Base-by-base conservation (phyloP, 2,888 invertebrate genomes). In the Drosophila diplacantha region DNA sequence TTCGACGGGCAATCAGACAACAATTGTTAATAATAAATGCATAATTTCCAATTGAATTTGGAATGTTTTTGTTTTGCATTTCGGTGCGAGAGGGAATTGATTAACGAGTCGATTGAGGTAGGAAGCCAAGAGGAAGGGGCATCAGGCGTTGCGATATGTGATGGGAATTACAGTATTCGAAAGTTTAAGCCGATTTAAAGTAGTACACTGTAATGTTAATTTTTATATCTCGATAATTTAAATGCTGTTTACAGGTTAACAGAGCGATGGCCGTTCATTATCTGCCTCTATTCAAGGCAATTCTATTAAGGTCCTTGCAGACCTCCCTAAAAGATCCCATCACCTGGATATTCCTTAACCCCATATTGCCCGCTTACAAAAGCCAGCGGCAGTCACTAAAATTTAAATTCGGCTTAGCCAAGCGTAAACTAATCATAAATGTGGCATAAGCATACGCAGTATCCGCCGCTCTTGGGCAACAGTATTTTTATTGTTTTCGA, bases 21-120 rank as follows among this genome's bases (percentile, higher is more conserved):
- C 82, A 82, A 83, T 82, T 81, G 84, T 76, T 77, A 79, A 81
- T 78, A 82, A 77, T 78, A 81, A 83, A 82, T 81, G 81, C 82
- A 83, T 84, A 83, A 84, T 83, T 81, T 81, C 71, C 81, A 77
- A 83, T 81, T 83, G 83, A 69, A 81, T 81, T 81, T 76, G 55
- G 68, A 75, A 81, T 80, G 72, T 80, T 72, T 75, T 81, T 66
- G 69, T 73, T 62, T 56, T 56, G 56, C 50, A 51, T 43, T 60
- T 43, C 50, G 60, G n/a, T 35, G 59, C 49, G 62, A 53, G 71
- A 53, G 73, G 46, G 71, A 69, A 68, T 78, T 78, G 78, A 78
- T 81, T 81, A 78, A 75, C 73, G 81, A 80, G 66, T 63, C 57
- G 56, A 53, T 47, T 60, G 56, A 32, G 50, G 20, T 22, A 34